Conservation (phyloP, 2,888 invertebrate genomes). For the Caenorhabditis afra region DNA sequence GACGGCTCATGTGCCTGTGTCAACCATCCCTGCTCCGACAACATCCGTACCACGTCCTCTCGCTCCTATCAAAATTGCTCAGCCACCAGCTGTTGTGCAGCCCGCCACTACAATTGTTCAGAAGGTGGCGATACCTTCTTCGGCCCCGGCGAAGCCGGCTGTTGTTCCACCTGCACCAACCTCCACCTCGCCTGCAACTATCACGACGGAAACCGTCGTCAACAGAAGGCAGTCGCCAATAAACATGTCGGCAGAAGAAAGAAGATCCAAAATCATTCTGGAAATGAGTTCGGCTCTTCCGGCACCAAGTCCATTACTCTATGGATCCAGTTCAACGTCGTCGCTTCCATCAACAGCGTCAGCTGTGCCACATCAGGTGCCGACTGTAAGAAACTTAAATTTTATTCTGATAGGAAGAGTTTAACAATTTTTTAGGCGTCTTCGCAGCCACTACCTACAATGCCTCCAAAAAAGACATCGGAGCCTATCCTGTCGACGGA, state of each 20-base stretch:
- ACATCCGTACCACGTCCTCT: background rate
- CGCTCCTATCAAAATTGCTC: no score
- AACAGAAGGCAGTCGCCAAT: conserved; percentile 15
- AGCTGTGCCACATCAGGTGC: background rate
- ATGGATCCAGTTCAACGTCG: conserved; percentile 42
- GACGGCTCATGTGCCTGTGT: background rate
- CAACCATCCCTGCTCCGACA: background rate
- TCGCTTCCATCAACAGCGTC: background rate
- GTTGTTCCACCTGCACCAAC: conserved; percentile 11
- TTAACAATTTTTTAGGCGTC: background rate
- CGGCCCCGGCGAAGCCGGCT: conserved; percentile 3
- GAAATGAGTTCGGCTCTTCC: conserved; percentile 54
- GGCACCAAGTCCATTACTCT: conserved; percentile 57
- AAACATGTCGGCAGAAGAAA: conserved; percentile 41
- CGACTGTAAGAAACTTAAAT: background rate
- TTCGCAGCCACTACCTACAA: conserved; percentile 10
- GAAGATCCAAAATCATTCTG: conserved; percentile 56
- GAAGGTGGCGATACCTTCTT: background rate
- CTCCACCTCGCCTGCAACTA: no score
- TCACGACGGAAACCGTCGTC: no score
- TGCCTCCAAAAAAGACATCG: conserved; percentile 39
- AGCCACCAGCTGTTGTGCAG: no score
- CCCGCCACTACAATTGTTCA: no score
- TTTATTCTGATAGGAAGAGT: no score
- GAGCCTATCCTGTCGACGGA: conserved; percentile 44